phyloP scores from a whole-genome alignment of 2,888 invertebrate species.

The Orgyia antiqua region DNA sequence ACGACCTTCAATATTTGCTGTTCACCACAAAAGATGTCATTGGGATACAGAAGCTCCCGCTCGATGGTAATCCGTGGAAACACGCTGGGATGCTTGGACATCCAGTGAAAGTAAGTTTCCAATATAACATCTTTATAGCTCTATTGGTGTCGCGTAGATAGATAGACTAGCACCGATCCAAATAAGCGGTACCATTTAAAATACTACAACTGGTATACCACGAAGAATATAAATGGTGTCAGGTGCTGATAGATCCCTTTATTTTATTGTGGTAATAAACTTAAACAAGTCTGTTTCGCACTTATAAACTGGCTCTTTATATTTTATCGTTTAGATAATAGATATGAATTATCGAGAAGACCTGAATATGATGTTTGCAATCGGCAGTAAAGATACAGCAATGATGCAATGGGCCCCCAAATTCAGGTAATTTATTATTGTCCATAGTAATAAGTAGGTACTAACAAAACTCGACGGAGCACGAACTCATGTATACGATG shows the following conservation, averaged over 20 bases:
- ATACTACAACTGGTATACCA: no score
- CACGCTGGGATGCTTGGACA: constrained; percentile 81
- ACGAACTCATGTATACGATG: no score
- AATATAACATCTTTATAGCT: background rate
- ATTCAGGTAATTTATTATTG: constrained; percentile 38
- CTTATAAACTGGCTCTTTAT: background rate
- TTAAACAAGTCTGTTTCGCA: no score
- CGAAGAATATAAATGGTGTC: no score
- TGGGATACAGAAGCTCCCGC: constrained; percentile 82
- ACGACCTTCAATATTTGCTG: constrained; percentile 67
- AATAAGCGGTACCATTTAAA: no score
- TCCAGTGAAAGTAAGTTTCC: constrained; percentile 76
- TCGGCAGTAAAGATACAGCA: constrained; percentile 53
- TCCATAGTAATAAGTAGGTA: no score
- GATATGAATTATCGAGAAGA: constrained; percentile 54
- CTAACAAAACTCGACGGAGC: no score
- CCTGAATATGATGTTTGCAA: constrained; percentile 47
- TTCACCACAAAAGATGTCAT: constrained; percentile 81
- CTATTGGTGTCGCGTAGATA: no score
- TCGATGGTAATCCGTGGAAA: constrained; percentile 87
- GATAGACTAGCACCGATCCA: no score
- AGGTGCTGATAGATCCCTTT: no score
- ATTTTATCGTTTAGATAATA: constrained; percentile 31
- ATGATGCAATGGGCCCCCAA: constrained; percentile 58
- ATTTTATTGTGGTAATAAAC: no score